Conservation (phyloP, 92 coral and sea anemone genomes). For the Isaurus tuberculatus region DNA sequence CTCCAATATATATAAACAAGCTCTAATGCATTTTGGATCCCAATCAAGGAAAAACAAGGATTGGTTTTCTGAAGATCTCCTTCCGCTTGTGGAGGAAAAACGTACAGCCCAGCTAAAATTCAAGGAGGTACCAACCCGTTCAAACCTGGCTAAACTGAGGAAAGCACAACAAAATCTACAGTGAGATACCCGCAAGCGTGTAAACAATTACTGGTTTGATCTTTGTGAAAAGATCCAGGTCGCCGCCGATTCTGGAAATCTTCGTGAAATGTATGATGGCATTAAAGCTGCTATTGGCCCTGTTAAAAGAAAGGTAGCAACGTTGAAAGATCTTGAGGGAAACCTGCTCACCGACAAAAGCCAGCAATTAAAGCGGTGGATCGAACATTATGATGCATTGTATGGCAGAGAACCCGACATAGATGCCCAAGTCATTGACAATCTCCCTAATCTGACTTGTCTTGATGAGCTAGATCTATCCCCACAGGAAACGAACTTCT, state of each 20-base stretch:
- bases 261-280: conserved; percentile 9
- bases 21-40: conserved; percentile 1
- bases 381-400: neutral
- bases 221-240: conserved; percentile 11
- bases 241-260: conserved; percentile 22
- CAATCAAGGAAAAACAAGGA: neutral
- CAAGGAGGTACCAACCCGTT: conserved; percentile 10
- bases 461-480: neutral
- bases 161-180: conserved; percentile 11
- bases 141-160: conserved; percentile 11
- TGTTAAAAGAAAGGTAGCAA: conserved; percentile 1
- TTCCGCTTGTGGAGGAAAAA: neutral
- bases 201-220: conserved; percentile 15
- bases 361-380: neutral
- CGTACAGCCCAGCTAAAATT: neutral
- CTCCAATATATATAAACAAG: too few species aligned
- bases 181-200: conserved; percentile 4
- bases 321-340: neutral
- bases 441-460: neutral
- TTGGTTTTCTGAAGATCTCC: conserved; percentile 3
- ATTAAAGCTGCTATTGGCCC: conserved; percentile 2
- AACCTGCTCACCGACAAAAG: neutral
- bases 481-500: neutral
- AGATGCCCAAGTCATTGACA: neutral
- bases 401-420: conserved; percentile 1